Base-by-base conservation (phyloP, 2,113 vertebrate species). In the Himantopus leucocephalus region DNA sequence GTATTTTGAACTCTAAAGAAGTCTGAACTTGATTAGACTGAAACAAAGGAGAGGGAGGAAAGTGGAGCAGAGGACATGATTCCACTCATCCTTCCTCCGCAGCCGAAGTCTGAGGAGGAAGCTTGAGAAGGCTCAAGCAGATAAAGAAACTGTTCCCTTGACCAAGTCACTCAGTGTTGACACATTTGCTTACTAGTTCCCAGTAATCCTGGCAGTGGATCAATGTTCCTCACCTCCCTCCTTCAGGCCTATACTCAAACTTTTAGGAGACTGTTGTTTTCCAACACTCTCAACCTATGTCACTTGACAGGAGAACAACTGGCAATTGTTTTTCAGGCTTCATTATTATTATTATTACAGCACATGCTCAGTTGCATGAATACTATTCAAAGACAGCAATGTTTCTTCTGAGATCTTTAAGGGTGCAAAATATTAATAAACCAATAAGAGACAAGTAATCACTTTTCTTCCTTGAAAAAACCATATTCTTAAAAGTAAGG, bases 1-100 rank as follows among this genome's bases (percentile, higher is more conserved):
- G 41, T 85, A 68, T 91, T 95, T 74, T 94, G 48, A 94, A 89
- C 73, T 92, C 43, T 68, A 70, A 82, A 86, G 48, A 92, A 82
- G 50, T 60, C 58, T 92, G 90, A 94, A 82, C 56, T 77, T 53
- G 59, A 89, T 90, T 88, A 85, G 75, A 82, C 45, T 66, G 58
- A 91, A 95, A 96, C 53, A 83, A 92, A 85, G 23, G 20, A 90
- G 52, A 75, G n/a, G 3, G n/a, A 91, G 14, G n/a, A 92, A 88
- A 83, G 41, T 3, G 5, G 39, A 82, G 55, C 48, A 71, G 35
- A 80, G 32, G 35, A 82, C 64, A 27, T 26, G 23, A 88, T 45
- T 85, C 75, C 63, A 64, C n/a, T 72, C 47, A 71, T 70, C 30
- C 66, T 76, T 71, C 50, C 37, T 82, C 63, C 45, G 64, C 18